A percentile compares a stretch with the other conserved stretches of the same genome.
Conservation (phyloP, 2,888 invertebrate species). For the Netelia virgata region DNA sequence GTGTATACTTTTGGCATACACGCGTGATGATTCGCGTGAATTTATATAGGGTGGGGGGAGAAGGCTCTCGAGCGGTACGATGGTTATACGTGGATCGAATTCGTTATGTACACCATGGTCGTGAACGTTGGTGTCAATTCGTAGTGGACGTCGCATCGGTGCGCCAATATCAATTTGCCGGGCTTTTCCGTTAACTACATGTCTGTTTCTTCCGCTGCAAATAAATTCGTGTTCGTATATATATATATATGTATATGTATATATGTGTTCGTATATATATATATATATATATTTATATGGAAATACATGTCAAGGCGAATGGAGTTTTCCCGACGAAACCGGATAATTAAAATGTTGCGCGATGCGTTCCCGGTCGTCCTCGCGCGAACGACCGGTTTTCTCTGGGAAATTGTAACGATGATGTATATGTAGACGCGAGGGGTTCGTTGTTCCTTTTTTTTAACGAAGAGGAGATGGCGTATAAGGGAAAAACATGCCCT, state of each 20-base stretch:
- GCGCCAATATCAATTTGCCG: slow-evolving; percentile 51
- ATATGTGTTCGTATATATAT: not conserved
- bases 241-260: not conserved
- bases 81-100: not conserved
- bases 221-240: slow-evolving; percentile 27
- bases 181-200: slow-evolving; percentile 30
- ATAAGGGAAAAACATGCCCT: slow-evolving; percentile 20
- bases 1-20: not conserved
- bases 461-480: slow-evolving; percentile 26
- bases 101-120: not conserved
- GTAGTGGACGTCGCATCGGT: slow-evolving; percentile 25
- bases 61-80: not conserved
- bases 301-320: not conserved
- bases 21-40: slow-evolving; percentile 6
- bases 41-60: not conserved
- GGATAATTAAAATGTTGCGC: slow-evolving; percentile 53
- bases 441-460: not conserved
- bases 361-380: slow-evolving; percentile 6
- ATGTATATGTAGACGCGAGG: slow-evolving; percentile 11
- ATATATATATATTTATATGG: not conserved
- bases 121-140: slow-evolving; percentile 39
- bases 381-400: slow-evolving; percentile 10
- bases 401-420: slow-evolving; percentile 36
- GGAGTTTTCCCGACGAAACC: slow-evolving; percentile 25
- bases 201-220: slow-evolving; percentile 16